These are phyloP conservation scores for Acanthosepion esculentum DNA, from an alignment of 2,888 invertebrate genomes.

Conservation along the genomic window DNA sequence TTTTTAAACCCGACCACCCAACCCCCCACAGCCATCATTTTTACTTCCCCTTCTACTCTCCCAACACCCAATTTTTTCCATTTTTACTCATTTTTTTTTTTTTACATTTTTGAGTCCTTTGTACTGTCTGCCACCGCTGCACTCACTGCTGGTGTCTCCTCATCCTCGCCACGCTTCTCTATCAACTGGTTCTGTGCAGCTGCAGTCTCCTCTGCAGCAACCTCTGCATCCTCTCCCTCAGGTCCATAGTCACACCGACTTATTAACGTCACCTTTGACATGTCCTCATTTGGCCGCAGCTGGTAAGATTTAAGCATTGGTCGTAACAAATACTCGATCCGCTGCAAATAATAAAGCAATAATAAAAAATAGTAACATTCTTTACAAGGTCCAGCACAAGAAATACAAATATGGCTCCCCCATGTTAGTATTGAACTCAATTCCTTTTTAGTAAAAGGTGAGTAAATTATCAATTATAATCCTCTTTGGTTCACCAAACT, in stretches of 20 bases:
- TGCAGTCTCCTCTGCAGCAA: neutral
- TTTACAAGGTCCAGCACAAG: neutral
- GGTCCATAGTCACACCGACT: constrained; percentile 35
- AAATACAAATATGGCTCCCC: neutral
- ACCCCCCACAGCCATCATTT: no score
- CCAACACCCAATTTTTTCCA: neutral
- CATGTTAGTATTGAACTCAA: no score
- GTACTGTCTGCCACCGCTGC: neutral
- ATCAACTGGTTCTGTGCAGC: constrained; percentile 40
- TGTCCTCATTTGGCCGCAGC: constrained; percentile 43
- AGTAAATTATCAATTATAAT: no score
- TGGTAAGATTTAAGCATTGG: constrained; percentile 47
- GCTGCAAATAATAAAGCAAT: neutral
- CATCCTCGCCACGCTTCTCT: neutral
- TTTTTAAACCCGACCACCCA: no score
- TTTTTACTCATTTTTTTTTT: neutral
- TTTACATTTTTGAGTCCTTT: constrained; percentile 3
- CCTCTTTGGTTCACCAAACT: no score
- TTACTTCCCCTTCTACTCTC: neutral
- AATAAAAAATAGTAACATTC: neutral
- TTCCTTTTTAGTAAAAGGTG: no score
- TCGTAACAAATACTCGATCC: constrained; percentile 42
- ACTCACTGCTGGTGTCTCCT: neutral
- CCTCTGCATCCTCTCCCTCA: neutral
- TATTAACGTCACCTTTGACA: constrained; percentile 42